Evolutionary conservation across 2,113 vertebrate species (phyloP).

Genomic region (Tretioscincus oriximinensis): DNA sequence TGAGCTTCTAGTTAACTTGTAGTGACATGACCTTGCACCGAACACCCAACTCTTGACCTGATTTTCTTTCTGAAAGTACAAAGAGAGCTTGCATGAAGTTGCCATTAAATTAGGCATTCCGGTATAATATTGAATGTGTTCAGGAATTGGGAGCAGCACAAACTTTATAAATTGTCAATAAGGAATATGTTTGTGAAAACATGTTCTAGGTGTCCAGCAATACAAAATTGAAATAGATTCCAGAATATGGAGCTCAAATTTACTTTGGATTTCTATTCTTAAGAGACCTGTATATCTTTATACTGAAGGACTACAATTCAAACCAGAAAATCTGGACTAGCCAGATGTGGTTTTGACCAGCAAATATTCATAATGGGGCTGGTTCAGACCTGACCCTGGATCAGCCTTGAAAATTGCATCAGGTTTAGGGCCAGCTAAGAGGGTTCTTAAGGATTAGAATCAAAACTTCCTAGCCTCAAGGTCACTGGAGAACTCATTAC

Average conservation of each 20-base stretch:
- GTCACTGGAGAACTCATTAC: no score
- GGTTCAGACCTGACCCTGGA: no score
- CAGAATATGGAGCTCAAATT: background rate
- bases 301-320: no score
- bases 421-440: no score
- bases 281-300: no score
- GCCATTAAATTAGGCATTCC: background rate
- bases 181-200: background rate
- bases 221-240: background rate
- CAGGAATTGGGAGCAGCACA: background rate
- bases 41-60: background rate
- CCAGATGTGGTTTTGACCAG: no score
- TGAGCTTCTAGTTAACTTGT: background rate
- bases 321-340: no score
- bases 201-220: background rate
- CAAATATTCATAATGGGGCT: no score
- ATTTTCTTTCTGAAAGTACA: background rate
- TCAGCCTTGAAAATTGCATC: no score
- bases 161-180: background rate
- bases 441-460: no score
- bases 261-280: background rate
- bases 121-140: background rate
- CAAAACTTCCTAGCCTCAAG: no score
- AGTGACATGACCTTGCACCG: background rate
- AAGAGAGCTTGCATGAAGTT: background rate